Evolutionary conservation across 1,140 invertebrate species (phyloP).

Genomic region (Popillia japonica): DNA sequence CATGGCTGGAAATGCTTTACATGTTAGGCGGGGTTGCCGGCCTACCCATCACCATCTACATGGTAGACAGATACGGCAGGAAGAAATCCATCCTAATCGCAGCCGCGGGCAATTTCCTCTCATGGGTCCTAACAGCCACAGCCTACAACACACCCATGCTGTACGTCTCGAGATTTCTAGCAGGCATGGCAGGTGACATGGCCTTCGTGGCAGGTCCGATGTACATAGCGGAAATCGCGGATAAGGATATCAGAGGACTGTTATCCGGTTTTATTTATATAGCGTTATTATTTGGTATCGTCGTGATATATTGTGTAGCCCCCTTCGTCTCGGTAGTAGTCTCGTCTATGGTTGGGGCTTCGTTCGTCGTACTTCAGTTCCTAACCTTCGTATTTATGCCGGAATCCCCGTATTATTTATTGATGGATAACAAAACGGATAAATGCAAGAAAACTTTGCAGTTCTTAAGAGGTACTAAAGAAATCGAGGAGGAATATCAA

Average conservation of each 20-base stretch:
- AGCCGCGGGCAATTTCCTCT: slow-evolving; percentile 66
- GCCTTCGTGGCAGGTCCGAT: slow-evolving; percentile 56
- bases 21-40: slow-evolving; percentile 68
- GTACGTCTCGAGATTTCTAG: slow-evolving; percentile 62
- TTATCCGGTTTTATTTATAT: slow-evolving; percentile 52
- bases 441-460: slow-evolving; percentile 64
- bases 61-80: slow-evolving; percentile 70
- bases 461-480: slow-evolving; percentile 63
- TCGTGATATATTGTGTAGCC: slow-evolving; percentile 49
- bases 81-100: slow-evolving; percentile 68
- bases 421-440: slow-evolving; percentile 55
- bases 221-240: slow-evolving; percentile 56
- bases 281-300: slow-evolving; percentile 53
- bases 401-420: slow-evolving; percentile 54
- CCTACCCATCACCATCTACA: slow-evolving; percentile 62
- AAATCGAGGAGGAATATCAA: slow-evolving; percentile 60
- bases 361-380: slow-evolving; percentile 47
- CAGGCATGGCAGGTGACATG: slow-evolving; percentile 54
- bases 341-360: slow-evolving; percentile 50
- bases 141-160: slow-evolving; percentile 59
- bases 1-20: slow-evolving; percentile 69
- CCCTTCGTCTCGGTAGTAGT: slow-evolving; percentile 45
- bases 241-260: slow-evolving; percentile 53
- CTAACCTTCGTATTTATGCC: slow-evolving; percentile 54
- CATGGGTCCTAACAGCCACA: slow-evolving; percentile 68